Base-by-base conservation (phyloP, 35 echinoderm and acorn worm genomes). In the Acanthaster planci region DNA sequence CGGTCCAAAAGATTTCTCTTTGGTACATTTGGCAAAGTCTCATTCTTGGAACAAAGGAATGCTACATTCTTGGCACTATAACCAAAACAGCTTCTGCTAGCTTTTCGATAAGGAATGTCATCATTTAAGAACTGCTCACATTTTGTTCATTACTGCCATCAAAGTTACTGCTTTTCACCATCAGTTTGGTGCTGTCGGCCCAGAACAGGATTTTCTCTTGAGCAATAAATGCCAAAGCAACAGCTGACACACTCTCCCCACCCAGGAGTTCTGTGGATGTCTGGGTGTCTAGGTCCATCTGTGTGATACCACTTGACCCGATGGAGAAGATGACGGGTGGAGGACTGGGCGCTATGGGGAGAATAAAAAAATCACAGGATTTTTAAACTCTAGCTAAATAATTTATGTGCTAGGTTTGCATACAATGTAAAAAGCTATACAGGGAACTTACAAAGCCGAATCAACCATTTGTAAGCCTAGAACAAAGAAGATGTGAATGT, bases 201-300 rank as follows among this genome's bases (percentile, higher is more conserved):
- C 68, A 85, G 76, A 78, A 85, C n/a, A 90, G 19, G 1, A 17
- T 7, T 21, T 79, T 75, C 35, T 79, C 54, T 40, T 85, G 58
- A 39, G 89, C 82, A 67, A 56, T 38, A 18, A 64, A 85, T 36
- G 77, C 76, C 37, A 90, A 18, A n/a, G 53, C 76, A 18, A 37
- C 19, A 37, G 76, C 76, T 23, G 58, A 56, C 7, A 77, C 59
- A 67, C 39, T 36, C 30, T 77, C 84, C 16, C 76, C 60, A 40
- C 40, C 91, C 16, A 89, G 78, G 23, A 85, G 34, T 10, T 52
- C 27, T 6, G 40, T 78, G 0, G 57, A 9, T 9, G 40, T 60
- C 23, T 44, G 77, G 42, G 78, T 94, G 39, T 94, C 92, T 0
- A 32, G 18, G 50, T 94, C 92, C 16, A 18, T 85, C 27, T 83